Evolutionary conservation across 2,888 invertebrate genomes (phyloP).

Genomic region (Hoplodrina blanda): DNA sequence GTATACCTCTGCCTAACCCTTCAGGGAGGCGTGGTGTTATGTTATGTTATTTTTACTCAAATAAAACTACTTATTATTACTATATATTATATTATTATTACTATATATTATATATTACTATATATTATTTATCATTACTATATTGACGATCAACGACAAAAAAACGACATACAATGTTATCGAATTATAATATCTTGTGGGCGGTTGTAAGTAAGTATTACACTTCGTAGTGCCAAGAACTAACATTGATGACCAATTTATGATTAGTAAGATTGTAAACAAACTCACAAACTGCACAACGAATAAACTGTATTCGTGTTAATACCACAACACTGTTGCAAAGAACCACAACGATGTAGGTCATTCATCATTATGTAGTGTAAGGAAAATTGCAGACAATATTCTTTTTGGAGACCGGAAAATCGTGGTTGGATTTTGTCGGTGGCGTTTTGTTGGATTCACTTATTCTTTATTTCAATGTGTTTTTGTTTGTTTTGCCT

Average conservation of each 20-base stretch:
- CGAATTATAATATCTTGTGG: background rate
- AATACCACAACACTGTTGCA: constrained; percentile 39
- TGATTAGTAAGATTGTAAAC: constrained; percentile 32
- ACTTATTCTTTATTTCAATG: background rate
- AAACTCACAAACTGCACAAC: constrained; percentile 10
- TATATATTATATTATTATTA: no score
- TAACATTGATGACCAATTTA: constrained; percentile 40
- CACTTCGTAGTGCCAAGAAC: constrained; percentile 26
- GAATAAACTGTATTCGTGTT: constrained; percentile 12
- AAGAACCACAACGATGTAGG: constrained; percentile 20
- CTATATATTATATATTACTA: no score
- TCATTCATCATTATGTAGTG: constrained; percentile 25
- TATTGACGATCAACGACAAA: no score
- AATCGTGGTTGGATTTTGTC: background rate
- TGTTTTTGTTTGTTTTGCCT: background rate
- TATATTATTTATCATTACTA: no score
- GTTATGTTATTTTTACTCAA: no score
- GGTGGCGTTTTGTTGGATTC: background rate
- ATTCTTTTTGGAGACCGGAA: background rate
- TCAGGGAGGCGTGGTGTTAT: no score
- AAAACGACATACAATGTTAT: no score
- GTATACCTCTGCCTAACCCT: no score
- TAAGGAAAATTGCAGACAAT: constrained; percentile 2
- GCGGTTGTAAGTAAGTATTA: background rate
- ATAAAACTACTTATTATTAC: no score